Base-by-base conservation (phyloP, 1,140 invertebrate genomes). In the Macrotrachela quadricornifera region DNA sequence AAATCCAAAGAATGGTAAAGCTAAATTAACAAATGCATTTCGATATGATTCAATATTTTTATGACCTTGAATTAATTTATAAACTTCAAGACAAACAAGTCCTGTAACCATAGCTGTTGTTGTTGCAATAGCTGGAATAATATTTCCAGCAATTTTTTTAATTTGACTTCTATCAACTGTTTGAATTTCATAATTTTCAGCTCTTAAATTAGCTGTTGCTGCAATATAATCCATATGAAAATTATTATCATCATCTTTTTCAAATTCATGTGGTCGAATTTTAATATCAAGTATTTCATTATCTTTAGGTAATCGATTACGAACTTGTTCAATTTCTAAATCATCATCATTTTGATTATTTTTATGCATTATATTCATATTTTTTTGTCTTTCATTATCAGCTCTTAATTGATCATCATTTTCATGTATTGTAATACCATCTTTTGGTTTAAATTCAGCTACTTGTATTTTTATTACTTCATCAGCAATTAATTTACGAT, bases 191-290 rank as follows among this genome's bases (percentile, higher is more conserved):
- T 99, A 97, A 67, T 99, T 99, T 18, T 83, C 79, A 10, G 92
- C 92, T 54, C 92, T 76, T 18, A 95, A 71, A 73, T 99, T 99
- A 0, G 90, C 95, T 10, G 85, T 79, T 3, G 91, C 90, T 0
- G 94, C 88, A 61, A 99, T 95, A 64, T 95, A 97, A 71, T 97
- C 92, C 78, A 97, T 95, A 70, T 99, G 92, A 70, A 91, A 82
- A 67, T 99, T 97, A 48, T 74, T 77, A 62, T 97, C 92, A 69
- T 97, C 91, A 64, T 99, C 92, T 64, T 97, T 97, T 65, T 99
- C 92, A 70, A 97, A 99, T 58, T 96, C 88, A 46, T 95, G 73
- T 0, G 87, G 84, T 13, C 76, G 76, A 43, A 94, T 77, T 46
- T 72, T 76, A 0, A 87, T 62, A n/a, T n/a, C n/a, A n/a, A n/a